Evolutionary conservation across 2,113 vertebrate species (phyloP).

Genomic region (Orthochromis indermauri): DNA sequence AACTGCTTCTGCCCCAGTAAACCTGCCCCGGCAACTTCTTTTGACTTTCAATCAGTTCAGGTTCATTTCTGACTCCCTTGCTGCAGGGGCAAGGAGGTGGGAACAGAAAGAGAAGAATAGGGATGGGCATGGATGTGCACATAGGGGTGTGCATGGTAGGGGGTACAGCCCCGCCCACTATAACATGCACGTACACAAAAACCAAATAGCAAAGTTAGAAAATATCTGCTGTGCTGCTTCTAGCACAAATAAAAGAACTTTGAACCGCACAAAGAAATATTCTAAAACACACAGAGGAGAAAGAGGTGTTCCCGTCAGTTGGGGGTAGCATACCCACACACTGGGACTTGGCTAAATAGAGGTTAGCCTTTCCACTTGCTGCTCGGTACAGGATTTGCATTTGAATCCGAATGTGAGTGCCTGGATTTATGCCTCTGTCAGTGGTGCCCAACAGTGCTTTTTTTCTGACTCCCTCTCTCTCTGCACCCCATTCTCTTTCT

Average conservation of each 20-base stretch:
- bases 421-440: slow-evolving; percentile 64
- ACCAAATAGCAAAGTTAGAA: neutral
- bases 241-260: neutral
- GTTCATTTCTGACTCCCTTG: slow-evolving; percentile 54
- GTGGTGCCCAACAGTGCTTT: slow-evolving; percentile 57
- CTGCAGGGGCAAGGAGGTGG: slow-evolving; percentile 9
- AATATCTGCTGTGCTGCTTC: neutral
- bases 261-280: neutral
- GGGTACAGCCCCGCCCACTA: neutral
- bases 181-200: neutral
- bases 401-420: slow-evolving; percentile 69
- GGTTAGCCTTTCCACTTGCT: slow-evolving; percentile 54
- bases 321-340: slow-evolving; percentile 42
- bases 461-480: slow-evolving; percentile 10
- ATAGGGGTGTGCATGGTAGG: neutral
- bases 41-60: slow-evolving; percentile 70
- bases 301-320: slow-evolving; percentile 46
- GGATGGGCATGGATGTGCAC: slow-evolving; percentile 23
- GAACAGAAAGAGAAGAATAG: slow-evolving; percentile 10
- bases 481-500: neutral
- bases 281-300: slow-evolving; percentile 20
- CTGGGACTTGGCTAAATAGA: slow-evolving; percentile 58
- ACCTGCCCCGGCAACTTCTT: slow-evolving; percentile 65
- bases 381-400: slow-evolving; percentile 66
- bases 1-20: slow-evolving; percentile 69